Evolutionary conservation across 2,888 invertebrate genomes (phyloP).

Genomic region (Stenodera caucasica): DNA sequence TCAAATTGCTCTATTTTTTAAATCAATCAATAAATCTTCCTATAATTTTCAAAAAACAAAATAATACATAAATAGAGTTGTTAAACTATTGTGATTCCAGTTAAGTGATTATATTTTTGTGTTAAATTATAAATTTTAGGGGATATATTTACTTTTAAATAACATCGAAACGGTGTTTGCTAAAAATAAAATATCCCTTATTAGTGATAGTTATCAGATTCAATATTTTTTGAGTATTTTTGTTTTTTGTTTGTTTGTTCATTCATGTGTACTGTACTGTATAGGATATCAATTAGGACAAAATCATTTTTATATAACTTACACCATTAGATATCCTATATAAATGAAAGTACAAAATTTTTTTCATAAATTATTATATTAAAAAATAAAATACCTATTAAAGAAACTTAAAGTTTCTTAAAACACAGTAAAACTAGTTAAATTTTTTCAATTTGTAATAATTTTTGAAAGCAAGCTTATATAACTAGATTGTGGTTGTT

Average conservation of each 20-base stretch:
- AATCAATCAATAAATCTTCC: conserved; percentile 20
- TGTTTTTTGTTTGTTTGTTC: background rate
- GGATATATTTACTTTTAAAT: background rate
- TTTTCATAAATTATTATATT: background rate
- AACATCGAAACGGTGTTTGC: background rate
- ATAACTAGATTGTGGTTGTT: background rate
- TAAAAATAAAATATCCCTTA: background rate
- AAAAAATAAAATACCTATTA: no score
- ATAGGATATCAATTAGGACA: background rate
- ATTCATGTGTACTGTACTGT: background rate
- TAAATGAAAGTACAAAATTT: background rate
- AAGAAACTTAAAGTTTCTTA: no score
- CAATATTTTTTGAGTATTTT: background rate
- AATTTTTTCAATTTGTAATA: no score
- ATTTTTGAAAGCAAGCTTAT: no score
- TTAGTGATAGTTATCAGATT: background rate
- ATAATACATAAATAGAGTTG: background rate
- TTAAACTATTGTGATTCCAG: background rate
- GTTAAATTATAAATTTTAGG: background rate
- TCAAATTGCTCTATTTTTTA: conserved; percentile 53
- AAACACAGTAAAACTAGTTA: no score
- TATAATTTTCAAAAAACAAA: no score
- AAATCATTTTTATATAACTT: background rate
- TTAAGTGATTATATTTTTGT: conserved; percentile 2
- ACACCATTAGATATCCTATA: background rate